phyloP scores from a whole-genome alignment of 2,797 vertebrate genomes.

The Rachycentron canadum region DNA sequence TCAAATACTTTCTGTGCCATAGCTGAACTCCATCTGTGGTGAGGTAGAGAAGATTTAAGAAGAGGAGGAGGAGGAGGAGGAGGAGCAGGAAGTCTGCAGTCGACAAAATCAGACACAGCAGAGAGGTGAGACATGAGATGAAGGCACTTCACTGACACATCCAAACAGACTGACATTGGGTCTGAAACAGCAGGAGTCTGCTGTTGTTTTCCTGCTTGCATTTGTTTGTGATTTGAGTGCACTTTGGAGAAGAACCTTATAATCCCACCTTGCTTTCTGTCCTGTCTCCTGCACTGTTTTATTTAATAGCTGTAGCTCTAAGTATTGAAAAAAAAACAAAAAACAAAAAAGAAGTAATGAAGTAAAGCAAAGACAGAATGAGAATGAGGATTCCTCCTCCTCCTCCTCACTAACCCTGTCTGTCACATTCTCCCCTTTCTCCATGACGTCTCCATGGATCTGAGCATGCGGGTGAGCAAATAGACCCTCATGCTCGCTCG shows the following conservation, averaged over 20 bases:
- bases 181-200: conserved; percentile 32
- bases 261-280: conserved; percentile 22
- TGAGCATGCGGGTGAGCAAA: conserved; percentile 72
- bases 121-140: conserved; percentile 48
- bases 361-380: conserved; percentile 53
- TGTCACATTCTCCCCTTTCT: conserved; percentile 81
- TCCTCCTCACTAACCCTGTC: conserved; percentile 52
- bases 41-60: conserved; percentile 45
- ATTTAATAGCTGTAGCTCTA: conserved; percentile 10
- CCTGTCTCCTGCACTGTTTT: conserved; percentile 17
- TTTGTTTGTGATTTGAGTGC: conserved; percentile 19
- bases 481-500: conserved; percentile 42
- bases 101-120: conserved; percentile 16
- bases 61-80: conserved; percentile 14
- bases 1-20: conserved; percentile 23
- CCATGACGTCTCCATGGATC: conserved; percentile 75
- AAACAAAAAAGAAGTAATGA: conserved; percentile 63
- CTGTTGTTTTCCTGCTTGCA: conserved; percentile 27
- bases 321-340: conserved; percentile 38
- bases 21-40: conserved; percentile 46
- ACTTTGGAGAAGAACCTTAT: conserved; percentile 26
- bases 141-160: conserved; percentile 47
- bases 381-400: conserved; percentile 47
- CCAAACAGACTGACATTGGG: conserved; percentile 11
- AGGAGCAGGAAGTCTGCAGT: conserved; percentile 24